Base-by-base conservation (phyloP, 2,113 vertebrate genomes). In the Terrapene triunguis region DNA sequence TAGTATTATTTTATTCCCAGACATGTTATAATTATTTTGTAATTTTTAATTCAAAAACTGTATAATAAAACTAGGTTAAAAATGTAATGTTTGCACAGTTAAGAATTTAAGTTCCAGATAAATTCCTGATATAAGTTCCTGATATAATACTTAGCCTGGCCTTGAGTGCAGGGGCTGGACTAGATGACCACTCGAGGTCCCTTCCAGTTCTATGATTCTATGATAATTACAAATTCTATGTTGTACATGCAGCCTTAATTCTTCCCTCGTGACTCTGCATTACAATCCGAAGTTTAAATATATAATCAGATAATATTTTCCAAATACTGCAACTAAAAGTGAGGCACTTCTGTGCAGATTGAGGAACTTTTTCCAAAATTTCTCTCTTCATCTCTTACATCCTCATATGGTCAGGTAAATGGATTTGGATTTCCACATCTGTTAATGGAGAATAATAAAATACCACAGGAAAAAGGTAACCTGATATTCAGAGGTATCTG, bases 1-100 rank as follows among this genome's bases (percentile, higher is more conserved):
- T 82, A 14, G 51, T 79, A 82, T 78, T 29, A 9, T 25, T 87
- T 72, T 82, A 82, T 93, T 88, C 19, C 87, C 84, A 74, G 4
- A 44, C 2, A 87, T 0, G 16, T 19, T 74, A 55, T 88, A 11
- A 72, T 44, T 59, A 90, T 72, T 72, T 69, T 22, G 19, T 8
- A 84, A 88, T 76, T 87, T 76, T 44, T 14, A 76, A 14, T 78
- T 78, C 2, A 42, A 78, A 47, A 47, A 93, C 1, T 3, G 3
- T 25, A 79, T 21, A 95, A 9, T 89, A 32, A 48, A 84, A 95
- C 53, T 4, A 82, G 22, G 53, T 19, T 32, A 78, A 88, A 89
- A 42, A 78, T 22, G 0, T 82, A 51, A 24, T 16, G 25, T 50
- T 55, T n/a, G 0, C 65, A 48, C 27, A 82, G 10, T 14, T 79